These are phyloP conservation scores for Pseudomyrmex sp. DNA, from an alignment of 1,140 invertebrate genomes.

Conservation along the genomic window DNA sequence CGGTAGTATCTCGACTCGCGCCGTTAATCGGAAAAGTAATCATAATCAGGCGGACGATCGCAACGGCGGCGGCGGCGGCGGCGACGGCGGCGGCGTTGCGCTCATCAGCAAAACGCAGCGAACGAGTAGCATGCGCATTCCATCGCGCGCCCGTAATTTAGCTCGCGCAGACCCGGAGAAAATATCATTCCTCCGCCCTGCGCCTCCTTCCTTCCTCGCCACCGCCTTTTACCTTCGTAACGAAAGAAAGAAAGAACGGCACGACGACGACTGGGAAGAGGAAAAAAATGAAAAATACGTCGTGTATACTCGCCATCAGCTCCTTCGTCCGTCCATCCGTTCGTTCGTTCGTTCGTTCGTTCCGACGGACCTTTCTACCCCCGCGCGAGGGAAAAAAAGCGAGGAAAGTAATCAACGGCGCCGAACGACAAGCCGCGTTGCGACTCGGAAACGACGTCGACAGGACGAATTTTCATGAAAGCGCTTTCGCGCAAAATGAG, in stretches of 20 bases:
- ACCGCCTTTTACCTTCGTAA: slow-evolving; percentile 28
- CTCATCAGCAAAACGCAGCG: slow-evolving; percentile 49
- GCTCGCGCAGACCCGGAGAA: slow-evolving; percentile 30
- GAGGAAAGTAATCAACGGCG: slow-evolving; percentile 69
- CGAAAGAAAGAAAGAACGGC: slow-evolving; percentile 33
- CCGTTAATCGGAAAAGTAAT: slow-evolving; percentile 61
- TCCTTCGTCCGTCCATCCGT: slow-evolving; percentile 1
- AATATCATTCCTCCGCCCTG: slow-evolving; percentile 49
- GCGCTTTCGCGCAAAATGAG: slow-evolving; percentile 69
- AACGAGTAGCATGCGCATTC: slow-evolving; percentile 58
- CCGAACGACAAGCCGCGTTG: slow-evolving; percentile 64
- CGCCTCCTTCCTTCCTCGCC: slow-evolving; percentile 5
- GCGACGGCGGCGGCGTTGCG: slow-evolving; percentile 16
- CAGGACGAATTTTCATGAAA: slow-evolving; percentile 72
- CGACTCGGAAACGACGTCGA: slow-evolving; percentile 67
- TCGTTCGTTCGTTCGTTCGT: not conserved
- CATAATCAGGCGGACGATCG: slow-evolving; percentile 44
- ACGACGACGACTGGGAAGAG: not conserved
- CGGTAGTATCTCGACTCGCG: slow-evolving; percentile 1
- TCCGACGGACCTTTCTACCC: slow-evolving; percentile 13
- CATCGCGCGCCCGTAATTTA: slow-evolving; percentile 58
- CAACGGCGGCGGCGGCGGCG: not conserved
- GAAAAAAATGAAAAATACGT: slow-evolving; percentile 51
- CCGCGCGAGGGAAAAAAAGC: slow-evolving; percentile 25
- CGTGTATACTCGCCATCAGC: slow-evolving; percentile 35